These are phyloP conservation scores for Enteromius argenteus DNA, from an alignment of 2,797 vertebrate species.

Conservation along the genomic window DNA sequence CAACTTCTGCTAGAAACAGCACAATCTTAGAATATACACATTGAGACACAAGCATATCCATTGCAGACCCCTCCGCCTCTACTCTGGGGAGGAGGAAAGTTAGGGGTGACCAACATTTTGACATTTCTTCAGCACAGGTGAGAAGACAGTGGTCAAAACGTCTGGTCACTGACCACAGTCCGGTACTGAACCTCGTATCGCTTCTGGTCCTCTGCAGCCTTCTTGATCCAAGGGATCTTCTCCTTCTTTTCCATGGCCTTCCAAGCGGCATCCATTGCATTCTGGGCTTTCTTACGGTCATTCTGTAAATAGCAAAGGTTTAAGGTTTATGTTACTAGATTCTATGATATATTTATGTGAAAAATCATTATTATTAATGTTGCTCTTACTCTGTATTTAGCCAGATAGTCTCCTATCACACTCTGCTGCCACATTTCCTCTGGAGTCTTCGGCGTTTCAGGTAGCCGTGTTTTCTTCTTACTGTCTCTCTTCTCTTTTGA, in stretches of 20 bases:
- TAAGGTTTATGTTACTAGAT: not conserved
- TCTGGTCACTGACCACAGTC: slow-evolving; percentile 76
- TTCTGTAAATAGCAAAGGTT: slow-evolving; percentile 66
- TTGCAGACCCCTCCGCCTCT: slow-evolving; percentile 31
- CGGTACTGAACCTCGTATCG: slow-evolving; percentile 82
- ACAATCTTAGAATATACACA: slow-evolving; percentile 30
- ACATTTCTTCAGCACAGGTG: slow-evolving; percentile 65
- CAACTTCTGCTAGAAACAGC: not conserved
- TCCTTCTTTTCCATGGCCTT: slow-evolving; percentile 86
- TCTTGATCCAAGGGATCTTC: slow-evolving; percentile 86
- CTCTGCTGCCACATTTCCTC: slow-evolving; percentile 85
- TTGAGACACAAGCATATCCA: slow-evolving; percentile 1
- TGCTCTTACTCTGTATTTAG: slow-evolving; percentile 76
- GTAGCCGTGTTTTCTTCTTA: slow-evolving; percentile 75
- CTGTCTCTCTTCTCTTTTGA: slow-evolving; percentile 72
- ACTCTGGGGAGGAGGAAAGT: slow-evolving; percentile 31
- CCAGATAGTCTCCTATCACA: slow-evolving; percentile 81
- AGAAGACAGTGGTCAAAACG: slow-evolving; percentile 69
- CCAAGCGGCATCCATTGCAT: slow-evolving; percentile 80
- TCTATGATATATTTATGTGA: not conserved
- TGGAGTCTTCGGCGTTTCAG: slow-evolving; percentile 79
- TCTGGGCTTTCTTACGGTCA: slow-evolving; percentile 79
- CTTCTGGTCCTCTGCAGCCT: slow-evolving; percentile 85
- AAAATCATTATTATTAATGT: not conserved
- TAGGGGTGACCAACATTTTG: slow-evolving; percentile 62